Conservation (phyloP, 2,113 vertebrate species). For the Symphodus melops region DNA sequence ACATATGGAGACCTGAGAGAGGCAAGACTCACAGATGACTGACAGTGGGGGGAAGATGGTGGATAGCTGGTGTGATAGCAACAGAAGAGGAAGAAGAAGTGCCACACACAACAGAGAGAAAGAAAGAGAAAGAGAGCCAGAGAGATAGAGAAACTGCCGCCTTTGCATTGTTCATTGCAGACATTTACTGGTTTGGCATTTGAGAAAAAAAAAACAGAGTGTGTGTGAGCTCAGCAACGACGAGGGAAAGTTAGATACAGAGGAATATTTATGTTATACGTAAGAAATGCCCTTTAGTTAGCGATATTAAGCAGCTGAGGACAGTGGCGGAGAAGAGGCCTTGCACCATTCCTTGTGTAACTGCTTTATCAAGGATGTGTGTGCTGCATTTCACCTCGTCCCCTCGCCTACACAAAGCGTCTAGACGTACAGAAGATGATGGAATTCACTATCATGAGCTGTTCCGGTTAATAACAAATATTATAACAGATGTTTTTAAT, state of each 20-base stretch:
- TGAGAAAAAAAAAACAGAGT: slow-evolving; percentile 40
- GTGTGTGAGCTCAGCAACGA: slow-evolving; percentile 37
- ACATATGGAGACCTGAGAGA: slow-evolving; percentile 68
- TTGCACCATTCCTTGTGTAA: slow-evolving; percentile 46
- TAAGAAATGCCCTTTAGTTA: slow-evolving; percentile 58
- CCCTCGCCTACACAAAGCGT: slow-evolving; percentile 87
- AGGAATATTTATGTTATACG: slow-evolving; percentile 46
- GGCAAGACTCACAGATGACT: slow-evolving; percentile 62
- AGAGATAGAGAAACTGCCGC: slow-evolving; percentile 66
- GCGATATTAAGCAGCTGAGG: slow-evolving; percentile 70
- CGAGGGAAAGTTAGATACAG: slow-evolving; percentile 60
- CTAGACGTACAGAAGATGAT: slow-evolving; percentile 96
- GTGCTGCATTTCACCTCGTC: slow-evolving; percentile 64
- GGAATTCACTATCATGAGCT: slow-evolving; percentile 87
- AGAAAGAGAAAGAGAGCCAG: slow-evolving; percentile 41
- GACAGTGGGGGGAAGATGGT: slow-evolving; percentile 49
- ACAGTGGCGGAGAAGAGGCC: slow-evolving; percentile 53
- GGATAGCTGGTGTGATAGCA: slow-evolving; percentile 69
- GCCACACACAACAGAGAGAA: slow-evolving; percentile 52
- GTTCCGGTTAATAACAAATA: background rate
- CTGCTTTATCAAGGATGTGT: slow-evolving; percentile 36
- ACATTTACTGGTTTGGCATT: slow-evolving; percentile 74
- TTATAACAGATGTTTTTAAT: background rate
- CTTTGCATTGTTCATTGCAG: slow-evolving; percentile 85
- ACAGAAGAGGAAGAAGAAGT: slow-evolving; percentile 60